Percentiles rank a stretch among this genome's conserved stretches.
These are phyloP conservation scores for Drosophila neocordata DNA, from an alignment of 1,140 invertebrate genomes.

Conservation along the genomic window DNA sequence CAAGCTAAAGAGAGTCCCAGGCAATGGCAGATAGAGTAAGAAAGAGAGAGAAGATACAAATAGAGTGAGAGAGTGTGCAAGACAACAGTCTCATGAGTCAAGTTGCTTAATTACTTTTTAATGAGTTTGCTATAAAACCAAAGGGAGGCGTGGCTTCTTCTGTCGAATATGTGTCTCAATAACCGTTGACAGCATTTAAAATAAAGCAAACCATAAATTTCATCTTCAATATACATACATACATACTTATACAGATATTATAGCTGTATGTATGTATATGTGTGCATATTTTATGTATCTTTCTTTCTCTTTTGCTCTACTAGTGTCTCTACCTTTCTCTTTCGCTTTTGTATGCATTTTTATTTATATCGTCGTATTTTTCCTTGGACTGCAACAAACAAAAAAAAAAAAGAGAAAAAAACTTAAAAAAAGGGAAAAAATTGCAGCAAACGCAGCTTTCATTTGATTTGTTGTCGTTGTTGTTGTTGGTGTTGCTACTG, in stretches of 20 bases:
- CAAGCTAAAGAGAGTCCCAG: slow-evolving; percentile 44
- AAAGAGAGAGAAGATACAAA: not conserved
- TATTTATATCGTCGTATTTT: slow-evolving; percentile 76
- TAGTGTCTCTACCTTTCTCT: slow-evolving; percentile 43
- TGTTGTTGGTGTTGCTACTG: slow-evolving; percentile 33
- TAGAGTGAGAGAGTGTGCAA: not conserved
- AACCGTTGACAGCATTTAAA: slow-evolving; percentile 54
- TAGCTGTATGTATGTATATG: not conserved
- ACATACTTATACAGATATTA: slow-evolving; percentile 18
- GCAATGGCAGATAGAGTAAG: not conserved
- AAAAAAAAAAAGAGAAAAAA: not conserved
- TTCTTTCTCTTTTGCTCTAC: slow-evolving; percentile 12
- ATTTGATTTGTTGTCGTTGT: slow-evolving; percentile 76
- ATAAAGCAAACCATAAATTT: slow-evolving; percentile 57
- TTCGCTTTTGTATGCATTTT: slow-evolving; percentile 64
- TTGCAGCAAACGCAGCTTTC: slow-evolving; percentile 62
- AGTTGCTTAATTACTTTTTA: slow-evolving; percentile 70
- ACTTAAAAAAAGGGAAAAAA: slow-evolving; percentile 44
- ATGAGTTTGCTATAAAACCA: slow-evolving; percentile 39
- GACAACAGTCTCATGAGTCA: slow-evolving; percentile 13
- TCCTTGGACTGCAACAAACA: slow-evolving; percentile 44
- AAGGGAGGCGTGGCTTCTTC: not conserved
- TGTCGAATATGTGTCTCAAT: slow-evolving; percentile 44
- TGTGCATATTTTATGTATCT: slow-evolving; percentile 20
- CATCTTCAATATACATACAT: slow-evolving; percentile 19